Conservation (phyloP, 1,140 invertebrate genomes). For the Dendrolimus punctatus region DNA sequence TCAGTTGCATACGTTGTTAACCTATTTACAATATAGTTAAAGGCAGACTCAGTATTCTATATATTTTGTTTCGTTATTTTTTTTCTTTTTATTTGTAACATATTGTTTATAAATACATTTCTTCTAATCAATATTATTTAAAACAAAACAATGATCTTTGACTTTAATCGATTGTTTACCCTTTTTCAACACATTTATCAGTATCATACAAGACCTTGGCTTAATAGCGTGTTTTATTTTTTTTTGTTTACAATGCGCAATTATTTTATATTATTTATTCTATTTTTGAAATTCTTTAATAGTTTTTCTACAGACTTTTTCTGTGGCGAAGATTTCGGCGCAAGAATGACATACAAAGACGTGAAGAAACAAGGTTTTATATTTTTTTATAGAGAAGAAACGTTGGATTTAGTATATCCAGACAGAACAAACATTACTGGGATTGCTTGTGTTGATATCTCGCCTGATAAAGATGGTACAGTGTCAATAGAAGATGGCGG, state of each 20-base stretch:
- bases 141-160: no score
- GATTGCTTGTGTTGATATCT: conserved; percentile 25
- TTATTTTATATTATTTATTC: neutral
- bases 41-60: neutral
- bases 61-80: neutral
- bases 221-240: conserved; percentile 6
- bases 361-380: conserved; percentile 25
- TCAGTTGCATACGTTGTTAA: no score
- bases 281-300: neutral
- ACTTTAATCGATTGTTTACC: neutral
- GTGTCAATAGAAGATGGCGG: conserved; percentile 19
- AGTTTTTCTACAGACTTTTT: conserved; percentile 9
- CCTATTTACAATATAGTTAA: neutral
- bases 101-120: conserved; percentile 1
- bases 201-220: conserved; percentile 10
- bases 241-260: conserved; percentile 2
- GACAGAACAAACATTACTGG: conserved; percentile 27
- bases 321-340: conserved; percentile 13
- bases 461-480: conserved; percentile 19
- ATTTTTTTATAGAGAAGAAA: conserved; percentile 22
- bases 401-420: conserved; percentile 21
- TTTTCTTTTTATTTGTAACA: neutral
- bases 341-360: conserved; percentile 18
- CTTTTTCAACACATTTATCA: conserved; percentile 5
- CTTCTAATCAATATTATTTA: no score